Evolutionary conservation across 2,113 vertebrate species (phyloP).

Genomic region (Naja naja): DNA sequence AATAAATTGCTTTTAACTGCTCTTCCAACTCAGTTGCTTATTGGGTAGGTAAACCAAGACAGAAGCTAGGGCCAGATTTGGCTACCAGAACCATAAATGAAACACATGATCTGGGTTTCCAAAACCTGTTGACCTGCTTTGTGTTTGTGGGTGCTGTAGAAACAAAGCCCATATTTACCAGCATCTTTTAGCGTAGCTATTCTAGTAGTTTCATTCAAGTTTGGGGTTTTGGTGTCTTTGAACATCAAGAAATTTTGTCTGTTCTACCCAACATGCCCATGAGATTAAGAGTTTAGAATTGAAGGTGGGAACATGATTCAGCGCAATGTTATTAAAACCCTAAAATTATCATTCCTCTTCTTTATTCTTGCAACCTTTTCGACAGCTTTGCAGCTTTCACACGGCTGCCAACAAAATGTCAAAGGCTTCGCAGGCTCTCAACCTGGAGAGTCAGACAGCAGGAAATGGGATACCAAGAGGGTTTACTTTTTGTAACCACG

Average conservation of each 20-base stretch:
- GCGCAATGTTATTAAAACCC: neutral
- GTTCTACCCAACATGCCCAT: neutral
- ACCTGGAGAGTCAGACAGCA: neutral
- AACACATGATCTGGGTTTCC: no score
- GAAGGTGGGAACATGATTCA: neutral
- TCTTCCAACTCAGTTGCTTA: no score
- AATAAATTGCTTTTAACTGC: no score
- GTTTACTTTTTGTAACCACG: neutral
- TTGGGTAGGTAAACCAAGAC: no score
- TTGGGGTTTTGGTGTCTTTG: neutral
- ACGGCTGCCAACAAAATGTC: slow-evolving; percentile 1
- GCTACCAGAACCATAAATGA: no score
- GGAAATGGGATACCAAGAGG: neutral
- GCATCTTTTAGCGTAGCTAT: neutral
- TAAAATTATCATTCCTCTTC: neutral
- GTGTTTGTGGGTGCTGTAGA: neutral
- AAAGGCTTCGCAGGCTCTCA: neutral
- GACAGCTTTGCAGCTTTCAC: slow-evolving; percentile 5
- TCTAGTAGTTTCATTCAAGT: neutral
- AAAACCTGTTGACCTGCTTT: neutral
- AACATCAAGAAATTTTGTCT: neutral
- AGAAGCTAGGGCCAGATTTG: no score
- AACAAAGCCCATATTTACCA: neutral
- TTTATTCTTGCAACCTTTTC: neutral
- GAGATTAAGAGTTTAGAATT: neutral